A percentile compares a stretch with the other conserved stretches of the same genome.
These are phyloP conservation scores for Tridacna crocea DNA, from an alignment of 2,888 invertebrate species.

Conservation along the genomic window DNA sequence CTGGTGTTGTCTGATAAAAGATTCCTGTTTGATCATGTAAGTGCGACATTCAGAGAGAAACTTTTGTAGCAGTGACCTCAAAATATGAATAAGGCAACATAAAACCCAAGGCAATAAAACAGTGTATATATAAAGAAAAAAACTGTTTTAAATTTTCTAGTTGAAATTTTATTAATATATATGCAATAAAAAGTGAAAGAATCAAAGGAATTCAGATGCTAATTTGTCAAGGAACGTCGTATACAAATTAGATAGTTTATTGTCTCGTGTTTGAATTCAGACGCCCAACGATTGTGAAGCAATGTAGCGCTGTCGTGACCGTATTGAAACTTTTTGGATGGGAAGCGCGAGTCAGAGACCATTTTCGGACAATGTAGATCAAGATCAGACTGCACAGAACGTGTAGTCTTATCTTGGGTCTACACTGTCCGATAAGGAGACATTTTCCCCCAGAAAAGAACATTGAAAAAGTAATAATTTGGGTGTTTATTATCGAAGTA, in stretches of 20 bases:
- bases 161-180: conserved; percentile 22
- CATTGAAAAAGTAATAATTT: too few relatives aligned
- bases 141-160: conserved; percentile 9
- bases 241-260: conserved; percentile 15
- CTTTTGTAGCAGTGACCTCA: too few relatives aligned
- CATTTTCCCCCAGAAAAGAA: too few relatives aligned
- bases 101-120: conserved; percentile 20
- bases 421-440: too few relatives aligned
- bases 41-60: too few relatives aligned
- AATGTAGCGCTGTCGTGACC: conserved; percentile 4
- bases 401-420: too few relatives aligned
- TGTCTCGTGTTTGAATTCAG: neutral
- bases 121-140: conserved; percentile 8
- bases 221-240: conserved; percentile 5
- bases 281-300: conserved; percentile 6
- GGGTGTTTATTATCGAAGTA: neutral
- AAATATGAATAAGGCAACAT: neutral
- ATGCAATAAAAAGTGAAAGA: conserved; percentile 16
- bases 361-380: too few relatives aligned
- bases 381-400: too few relatives aligned
- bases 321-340: too few relatives aligned
- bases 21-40: too few relatives aligned
- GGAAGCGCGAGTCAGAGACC: too few relatives aligned
- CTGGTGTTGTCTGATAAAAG: too few relatives aligned
- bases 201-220: conserved; percentile 23